Percentiles rank a stretch among this genome's conserved stretches.
Conservation (phyloP, 2,113 vertebrate genomes). For the Dissostichus mawsoni region DNA sequence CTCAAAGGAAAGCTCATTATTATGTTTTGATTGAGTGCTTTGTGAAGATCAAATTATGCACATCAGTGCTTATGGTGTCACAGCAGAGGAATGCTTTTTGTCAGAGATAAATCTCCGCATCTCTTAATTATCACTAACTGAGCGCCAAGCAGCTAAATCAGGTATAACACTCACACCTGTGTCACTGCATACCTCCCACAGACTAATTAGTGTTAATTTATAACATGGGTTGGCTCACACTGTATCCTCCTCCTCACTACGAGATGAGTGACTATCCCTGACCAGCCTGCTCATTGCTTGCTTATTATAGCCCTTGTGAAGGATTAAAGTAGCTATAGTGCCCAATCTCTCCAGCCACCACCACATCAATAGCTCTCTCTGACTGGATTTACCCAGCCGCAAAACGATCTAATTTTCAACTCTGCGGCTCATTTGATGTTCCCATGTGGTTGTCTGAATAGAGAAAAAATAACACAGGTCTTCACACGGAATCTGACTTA, state of each 20-base stretch:
- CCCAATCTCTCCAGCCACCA: slow-evolving; percentile 39
- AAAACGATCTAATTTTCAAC: slow-evolving; percentile 58
- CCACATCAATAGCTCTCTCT: slow-evolving; percentile 61
- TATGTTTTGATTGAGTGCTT: slow-evolving; percentile 34
- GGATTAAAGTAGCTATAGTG: slow-evolving; percentile 22
- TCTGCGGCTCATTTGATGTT: slow-evolving; percentile 68
- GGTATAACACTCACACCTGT: slow-evolving; percentile 37
- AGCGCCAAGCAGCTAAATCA: slow-evolving; percentile 23
- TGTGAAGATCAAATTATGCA: slow-evolving; percentile 38
- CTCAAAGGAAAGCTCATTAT: slow-evolving; percentile 1
- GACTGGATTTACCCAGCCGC: slow-evolving; percentile 46
- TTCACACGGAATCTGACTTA: slow-evolving; percentile 21
- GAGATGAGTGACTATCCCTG: slow-evolving; percentile 28
- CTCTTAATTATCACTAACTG: slow-evolving; percentile 35
- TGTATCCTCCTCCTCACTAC: slow-evolving; percentile 29
- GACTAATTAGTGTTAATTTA: slow-evolving; percentile 50
- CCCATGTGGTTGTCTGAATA: slow-evolving; percentile 25
- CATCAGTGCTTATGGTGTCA: slow-evolving; percentile 38
- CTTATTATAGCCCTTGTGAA: slow-evolving; percentile 59
- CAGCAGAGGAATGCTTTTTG: slow-evolving; percentile 33
- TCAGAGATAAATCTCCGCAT: slow-evolving; percentile 18
- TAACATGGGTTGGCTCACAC: slow-evolving; percentile 38
- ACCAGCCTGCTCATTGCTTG: slow-evolving; percentile 42
- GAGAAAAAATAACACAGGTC: slow-evolving; percentile 44
- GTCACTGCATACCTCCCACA: slow-evolving; percentile 23